phyloP scores from a whole-genome alignment of 2,888 invertebrate species.

The Halocaridina rubra region DNA sequence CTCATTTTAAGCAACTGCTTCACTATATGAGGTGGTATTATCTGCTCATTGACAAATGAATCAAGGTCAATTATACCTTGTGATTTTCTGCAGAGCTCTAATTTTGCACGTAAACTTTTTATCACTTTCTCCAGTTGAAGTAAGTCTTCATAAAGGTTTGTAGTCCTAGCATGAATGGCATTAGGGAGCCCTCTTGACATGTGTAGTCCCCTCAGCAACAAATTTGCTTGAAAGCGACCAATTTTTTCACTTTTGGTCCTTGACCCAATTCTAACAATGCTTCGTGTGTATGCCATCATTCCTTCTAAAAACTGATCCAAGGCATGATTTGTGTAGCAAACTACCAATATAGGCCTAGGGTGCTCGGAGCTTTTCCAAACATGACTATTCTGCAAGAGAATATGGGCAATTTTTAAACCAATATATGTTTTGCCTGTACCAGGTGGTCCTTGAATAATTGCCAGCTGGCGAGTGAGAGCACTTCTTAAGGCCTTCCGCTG shows the following conservation, averaged over 20 bases:
- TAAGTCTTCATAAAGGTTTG: background rate
- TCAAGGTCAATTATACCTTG: conserved; percentile 18
- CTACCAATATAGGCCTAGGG: conserved; percentile 76
- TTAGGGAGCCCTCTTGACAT: background rate
- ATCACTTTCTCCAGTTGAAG: background rate
- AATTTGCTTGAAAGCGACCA: conserved; percentile 65
- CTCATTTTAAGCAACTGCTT: background rate
- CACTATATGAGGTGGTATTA: conserved; percentile 34
- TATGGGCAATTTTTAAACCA: conserved; percentile 80
- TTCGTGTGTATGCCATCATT: conserved; percentile 69
- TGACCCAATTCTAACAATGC: conserved; percentile 78
- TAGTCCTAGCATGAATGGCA: background rate
- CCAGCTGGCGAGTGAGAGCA: conserved; percentile 79
- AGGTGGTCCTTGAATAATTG: conserved; percentile 80
- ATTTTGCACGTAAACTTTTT: background rate
- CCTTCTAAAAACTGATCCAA: conserved; percentile 85
- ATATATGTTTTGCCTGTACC: conserved; percentile 74
- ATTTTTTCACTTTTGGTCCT: conserved; percentile 76
- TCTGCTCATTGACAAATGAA: background rate
- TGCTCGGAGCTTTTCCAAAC: conserved; percentile 35
- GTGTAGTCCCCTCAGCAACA: background rate
- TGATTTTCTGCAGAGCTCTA: background rate
- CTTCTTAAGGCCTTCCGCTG: conserved; percentile 78
- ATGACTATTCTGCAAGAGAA: conserved; percentile 74
- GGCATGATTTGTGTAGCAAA: conserved; percentile 89